Conservation (phyloP, 1,140 invertebrate genomes). For the roundworm (Caenorhabditis elegans) region DNA sequence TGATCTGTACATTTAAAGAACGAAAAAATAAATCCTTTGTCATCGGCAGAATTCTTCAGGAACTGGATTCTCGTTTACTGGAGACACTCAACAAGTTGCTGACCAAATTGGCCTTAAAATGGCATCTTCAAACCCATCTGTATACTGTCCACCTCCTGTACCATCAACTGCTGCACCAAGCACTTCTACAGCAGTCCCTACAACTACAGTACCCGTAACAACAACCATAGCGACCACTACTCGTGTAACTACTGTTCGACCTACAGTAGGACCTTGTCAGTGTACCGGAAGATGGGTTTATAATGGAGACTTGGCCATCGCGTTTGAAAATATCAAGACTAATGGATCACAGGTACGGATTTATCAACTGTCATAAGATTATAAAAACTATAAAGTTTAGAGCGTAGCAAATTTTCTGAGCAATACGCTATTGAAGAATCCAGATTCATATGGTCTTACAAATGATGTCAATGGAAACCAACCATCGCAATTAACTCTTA, state of each 20-base stretch:
- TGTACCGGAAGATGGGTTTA: conserved; percentile 6
- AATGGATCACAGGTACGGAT: not conserved
- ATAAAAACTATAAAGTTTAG: not conserved
- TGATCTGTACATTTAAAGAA: too few relatives aligned
- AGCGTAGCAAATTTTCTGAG: not conserved
- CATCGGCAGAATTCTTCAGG: not conserved
- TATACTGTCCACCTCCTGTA: not conserved
- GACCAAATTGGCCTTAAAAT: not conserved
- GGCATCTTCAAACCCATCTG: not conserved
- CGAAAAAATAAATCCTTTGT: too few relatives aligned
- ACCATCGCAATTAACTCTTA: not conserved
- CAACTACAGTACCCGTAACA: not conserved
- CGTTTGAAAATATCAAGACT: not conserved
- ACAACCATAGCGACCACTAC: not conserved
- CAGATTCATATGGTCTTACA: not conserved
- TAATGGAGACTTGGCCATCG: not conserved
- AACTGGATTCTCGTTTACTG: not conserved
- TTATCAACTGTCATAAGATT: not conserved
- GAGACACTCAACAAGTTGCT: not conserved
- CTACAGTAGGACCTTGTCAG: not conserved
- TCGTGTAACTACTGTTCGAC: not conserved
- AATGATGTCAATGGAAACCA: not conserved
- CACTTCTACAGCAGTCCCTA: not conserved
- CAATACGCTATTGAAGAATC: not conserved
- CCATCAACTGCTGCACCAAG: not conserved